phyloP scores from a whole-genome alignment of 92 coral and sea anemone genomes.

The Paramuricea clavata region DNA sequence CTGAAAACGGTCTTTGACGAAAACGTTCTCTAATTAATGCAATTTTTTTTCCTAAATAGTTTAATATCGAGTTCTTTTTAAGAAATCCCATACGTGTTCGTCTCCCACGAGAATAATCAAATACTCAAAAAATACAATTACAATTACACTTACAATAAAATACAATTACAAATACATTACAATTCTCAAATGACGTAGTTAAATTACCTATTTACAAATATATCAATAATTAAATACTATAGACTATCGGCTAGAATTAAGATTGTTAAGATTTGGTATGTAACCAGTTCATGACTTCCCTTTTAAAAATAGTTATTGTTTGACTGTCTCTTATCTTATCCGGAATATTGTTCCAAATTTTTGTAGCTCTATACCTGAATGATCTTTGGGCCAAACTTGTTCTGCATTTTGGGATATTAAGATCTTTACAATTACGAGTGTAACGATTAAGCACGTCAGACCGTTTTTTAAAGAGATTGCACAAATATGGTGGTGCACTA shows the following conservation, averaged over 20 bases:
- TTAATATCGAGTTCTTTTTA: too few species aligned
- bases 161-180: background rate
- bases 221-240: background rate
- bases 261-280: background rate
- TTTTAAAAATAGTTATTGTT: too few species aligned
- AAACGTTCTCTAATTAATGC: too few species aligned
- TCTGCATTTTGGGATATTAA: too few species aligned
- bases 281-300: background rate
- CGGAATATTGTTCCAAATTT: background rate
- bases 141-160: too few species aligned
- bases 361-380: background rate
- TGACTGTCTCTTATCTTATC: background rate
- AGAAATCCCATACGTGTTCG: too few species aligned
- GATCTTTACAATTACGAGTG: background rate
- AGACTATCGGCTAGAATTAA: background rate
- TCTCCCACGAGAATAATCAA: too few species aligned
- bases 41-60: too few species aligned
- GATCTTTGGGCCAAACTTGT: conserved; percentile 12
- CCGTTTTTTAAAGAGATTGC: background rate
- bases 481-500: background rate
- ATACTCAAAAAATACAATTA: too few species aligned
- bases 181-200: too few species aligned
- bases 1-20: too few species aligned
- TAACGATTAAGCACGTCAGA: background rate
- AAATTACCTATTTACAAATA: too few species aligned